Conservation (phyloP, 2,797 vertebrate genomes). For the Eremophila alpestris region DNA sequence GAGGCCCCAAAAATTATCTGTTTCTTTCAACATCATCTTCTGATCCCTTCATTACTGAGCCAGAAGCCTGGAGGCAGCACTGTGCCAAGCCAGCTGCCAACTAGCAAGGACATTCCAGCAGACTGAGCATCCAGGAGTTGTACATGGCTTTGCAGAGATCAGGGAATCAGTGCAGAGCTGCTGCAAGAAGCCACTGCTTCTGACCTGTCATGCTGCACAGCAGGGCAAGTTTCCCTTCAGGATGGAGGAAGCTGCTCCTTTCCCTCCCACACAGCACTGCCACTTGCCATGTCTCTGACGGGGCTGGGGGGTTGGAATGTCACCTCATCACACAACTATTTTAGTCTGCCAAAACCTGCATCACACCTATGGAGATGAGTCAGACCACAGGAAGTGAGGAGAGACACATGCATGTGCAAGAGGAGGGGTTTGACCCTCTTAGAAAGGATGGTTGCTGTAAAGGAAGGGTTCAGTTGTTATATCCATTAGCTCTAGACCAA, state of each 20-base stretch:
- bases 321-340: background rate
- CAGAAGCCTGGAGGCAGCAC: background rate
- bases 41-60: background rate
- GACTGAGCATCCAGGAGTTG: background rate
- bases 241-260: background rate
- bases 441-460: background rate
- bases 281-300: background rate
- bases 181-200: accelerated
- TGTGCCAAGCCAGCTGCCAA: background rate
- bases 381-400: background rate
- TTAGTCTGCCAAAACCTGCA: background rate
- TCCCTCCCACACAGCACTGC: background rate
- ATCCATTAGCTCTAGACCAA: background rate
- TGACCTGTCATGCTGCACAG: background rate
- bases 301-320: background rate
- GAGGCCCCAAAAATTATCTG: background rate
- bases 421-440: background rate
- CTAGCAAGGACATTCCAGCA: background rate
- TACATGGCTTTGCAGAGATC: background rate
- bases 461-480: background rate
- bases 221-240: background rate
- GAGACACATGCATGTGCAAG: background rate
- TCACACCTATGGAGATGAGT: background rate
- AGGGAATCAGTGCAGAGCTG: background rate
- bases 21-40: background rate